These are phyloP conservation scores for Numenius arquata DNA, from an alignment of 2,113 vertebrate species.

Conservation along the genomic window DNA sequence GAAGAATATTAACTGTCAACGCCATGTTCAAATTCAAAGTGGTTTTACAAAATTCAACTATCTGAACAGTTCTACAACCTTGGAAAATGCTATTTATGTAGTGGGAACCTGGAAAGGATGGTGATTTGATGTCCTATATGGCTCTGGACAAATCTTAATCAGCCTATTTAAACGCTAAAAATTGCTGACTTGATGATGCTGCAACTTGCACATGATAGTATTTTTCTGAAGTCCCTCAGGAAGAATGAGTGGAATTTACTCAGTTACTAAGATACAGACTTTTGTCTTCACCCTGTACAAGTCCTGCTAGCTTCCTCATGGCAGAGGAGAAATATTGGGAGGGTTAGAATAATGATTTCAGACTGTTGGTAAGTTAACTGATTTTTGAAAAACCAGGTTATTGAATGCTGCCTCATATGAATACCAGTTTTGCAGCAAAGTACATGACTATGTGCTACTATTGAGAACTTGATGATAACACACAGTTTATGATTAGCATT, in stretches of 20 bases:
- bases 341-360: neutral
- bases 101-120: neutral
- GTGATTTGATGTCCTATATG: neutral
- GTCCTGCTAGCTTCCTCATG: neutral
- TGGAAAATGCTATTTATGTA: neutral
- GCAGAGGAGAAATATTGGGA: neutral
- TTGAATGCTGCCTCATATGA: neutral
- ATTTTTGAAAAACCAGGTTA: neutral
- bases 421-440: neutral
- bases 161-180: neutral
- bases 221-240: neutral
- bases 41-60: neutral
- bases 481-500: neutral
- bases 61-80: neutral
- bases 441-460: neutral
- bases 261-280: neutral
- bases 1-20: neutral
- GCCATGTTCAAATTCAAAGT: neutral
- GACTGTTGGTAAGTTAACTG: neutral
- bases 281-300: neutral
- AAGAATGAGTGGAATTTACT: neutral
- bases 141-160: neutral
- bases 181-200: neutral
- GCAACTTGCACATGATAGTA: neutral
- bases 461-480: neutral